phyloP scores from a whole-genome alignment of 2,797 vertebrate species.

The Pseudocheirus occidentalis region DNA sequence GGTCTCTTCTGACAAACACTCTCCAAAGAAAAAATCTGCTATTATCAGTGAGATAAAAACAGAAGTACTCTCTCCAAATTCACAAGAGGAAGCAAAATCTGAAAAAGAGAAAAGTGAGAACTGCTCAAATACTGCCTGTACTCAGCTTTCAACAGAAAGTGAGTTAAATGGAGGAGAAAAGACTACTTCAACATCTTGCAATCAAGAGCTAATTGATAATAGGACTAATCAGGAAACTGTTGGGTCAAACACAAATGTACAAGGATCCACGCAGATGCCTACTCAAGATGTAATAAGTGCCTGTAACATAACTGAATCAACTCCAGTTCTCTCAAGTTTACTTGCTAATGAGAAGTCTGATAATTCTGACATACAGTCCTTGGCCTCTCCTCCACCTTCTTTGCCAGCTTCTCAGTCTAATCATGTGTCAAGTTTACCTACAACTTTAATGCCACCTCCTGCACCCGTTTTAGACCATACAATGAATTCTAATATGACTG shows the following conservation, averaged over 20 bases:
- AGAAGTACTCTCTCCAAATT: conserved; percentile 84
- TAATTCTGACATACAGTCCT: conserved; percentile 85
- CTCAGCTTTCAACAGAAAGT: conserved; percentile 84
- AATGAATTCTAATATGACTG: conserved; percentile 82
- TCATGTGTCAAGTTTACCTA: conserved; percentile 81
- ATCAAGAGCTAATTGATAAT: conserved; percentile 77
- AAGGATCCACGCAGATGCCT: conserved; percentile 76
- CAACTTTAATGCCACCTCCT: conserved; percentile 85
- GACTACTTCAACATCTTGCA: conserved; percentile 74
- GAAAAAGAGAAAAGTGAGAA: conserved; percentile 83
- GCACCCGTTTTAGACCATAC: conserved; percentile 85
- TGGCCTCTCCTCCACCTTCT: conserved; percentile 87
- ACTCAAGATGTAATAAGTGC: conserved; percentile 80
- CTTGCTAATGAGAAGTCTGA: conserved; percentile 92
- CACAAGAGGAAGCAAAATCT: conserved; percentile 83
- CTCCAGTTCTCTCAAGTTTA: conserved; percentile 94
- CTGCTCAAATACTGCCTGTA: conserved; percentile 72
- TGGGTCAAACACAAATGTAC: conserved; percentile 77
- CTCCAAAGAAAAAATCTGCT: conserved; percentile 80
- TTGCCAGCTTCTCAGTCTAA: conserved; percentile 86
- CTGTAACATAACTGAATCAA: conserved; percentile 88
- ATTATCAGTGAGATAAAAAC: conserved; percentile 84
- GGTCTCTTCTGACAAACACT: conserved; percentile 65
- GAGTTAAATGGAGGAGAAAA: conserved; percentile 84
- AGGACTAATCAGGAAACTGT: conserved; percentile 69